Conservation (phyloP, 1,140 invertebrate species). For the Ruditapes philippinarum region DNA sequence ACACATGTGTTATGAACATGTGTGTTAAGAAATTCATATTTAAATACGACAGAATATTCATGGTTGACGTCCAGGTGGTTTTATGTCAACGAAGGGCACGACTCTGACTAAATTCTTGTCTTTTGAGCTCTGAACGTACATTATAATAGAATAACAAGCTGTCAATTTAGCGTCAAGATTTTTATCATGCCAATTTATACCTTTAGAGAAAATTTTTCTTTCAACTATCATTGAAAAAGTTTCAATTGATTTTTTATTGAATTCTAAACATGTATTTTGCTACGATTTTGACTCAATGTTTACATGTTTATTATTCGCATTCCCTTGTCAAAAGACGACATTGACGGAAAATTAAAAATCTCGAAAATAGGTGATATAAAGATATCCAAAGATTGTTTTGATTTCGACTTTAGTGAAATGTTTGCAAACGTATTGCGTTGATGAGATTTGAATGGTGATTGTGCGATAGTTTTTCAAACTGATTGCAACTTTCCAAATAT, state of each 20-base stretch:
- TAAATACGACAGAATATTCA: background rate
- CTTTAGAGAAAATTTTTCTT: background rate
- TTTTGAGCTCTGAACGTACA: background rate
- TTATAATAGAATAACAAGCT: background rate
- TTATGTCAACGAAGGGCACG: background rate
- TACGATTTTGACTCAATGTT: background rate
- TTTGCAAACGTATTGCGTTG: background rate
- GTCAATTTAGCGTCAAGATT: background rate
- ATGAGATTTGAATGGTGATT: background rate
- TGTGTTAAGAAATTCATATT: background rate
- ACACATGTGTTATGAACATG: background rate
- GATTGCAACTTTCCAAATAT: conserved; percentile 11
- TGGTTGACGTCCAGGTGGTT: background rate
- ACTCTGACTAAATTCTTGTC: background rate
- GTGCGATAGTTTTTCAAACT: background rate
- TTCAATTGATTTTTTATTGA: background rate
- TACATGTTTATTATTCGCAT: background rate
- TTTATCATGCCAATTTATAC: background rate
- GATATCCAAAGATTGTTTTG: background rate
- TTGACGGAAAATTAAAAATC: background rate
- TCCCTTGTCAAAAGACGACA: background rate
- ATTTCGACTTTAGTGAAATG: background rate
- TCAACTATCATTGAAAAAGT: background rate
- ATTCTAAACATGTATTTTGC: no score
- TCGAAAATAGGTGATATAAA: background rate